Base-by-base conservation (phyloP, 2,888 invertebrate species). In the Polydrusus cervinus region DNA sequence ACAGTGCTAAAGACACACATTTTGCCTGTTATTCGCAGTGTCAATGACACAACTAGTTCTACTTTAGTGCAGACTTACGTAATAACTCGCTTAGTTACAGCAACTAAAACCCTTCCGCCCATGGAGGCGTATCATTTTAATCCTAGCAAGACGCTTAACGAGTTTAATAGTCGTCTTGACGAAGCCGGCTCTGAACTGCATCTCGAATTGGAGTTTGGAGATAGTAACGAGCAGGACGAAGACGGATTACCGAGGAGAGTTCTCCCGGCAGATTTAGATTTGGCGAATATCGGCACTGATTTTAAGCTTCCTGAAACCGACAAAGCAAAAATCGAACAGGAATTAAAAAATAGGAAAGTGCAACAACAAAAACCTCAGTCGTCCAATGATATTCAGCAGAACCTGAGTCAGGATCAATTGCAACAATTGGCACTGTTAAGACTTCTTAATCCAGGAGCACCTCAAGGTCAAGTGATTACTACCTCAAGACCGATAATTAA, bases 31-130 rank as follows among this genome's bases (percentile, higher is more conserved):
- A 90, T 96, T 47, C 91, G 91, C 78, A 92, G 92, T 75, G 91
- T 91, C 14, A 92, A 92, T 75, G 91, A 95, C 79, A 95, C 95
- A 0, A 92, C 91, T 65, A 93, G 91, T 75, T 88, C 95, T 80
- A 97, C 97, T 0, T 89, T 97, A 62, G 93, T 96, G 2, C 97
- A 97, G 88, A 96, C 97, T 0, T 97, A 96, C 87, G 91, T 94
- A 64, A 77, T 78, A 74, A 78, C 78, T 34, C 71, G 82, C 43
- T 88, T 96, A 71, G 96, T 97, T 11, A 96, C 96, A 0, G 96
- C 97, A 0, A 96, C 95, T 1, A 97, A 97, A 85, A 97, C 97
- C 0, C 86, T 96, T 57, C 96, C 96, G 7, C 96, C 96, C 0
- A 92, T 94, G 91, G 95, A 95, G 84, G 93, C 92, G 78, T 95